Evolutionary conservation across 2,797 vertebrate genomes (phyloP), one percentile per base, ranked within the genome.

Genomic region (Crenichthys baileyi): DNA sequence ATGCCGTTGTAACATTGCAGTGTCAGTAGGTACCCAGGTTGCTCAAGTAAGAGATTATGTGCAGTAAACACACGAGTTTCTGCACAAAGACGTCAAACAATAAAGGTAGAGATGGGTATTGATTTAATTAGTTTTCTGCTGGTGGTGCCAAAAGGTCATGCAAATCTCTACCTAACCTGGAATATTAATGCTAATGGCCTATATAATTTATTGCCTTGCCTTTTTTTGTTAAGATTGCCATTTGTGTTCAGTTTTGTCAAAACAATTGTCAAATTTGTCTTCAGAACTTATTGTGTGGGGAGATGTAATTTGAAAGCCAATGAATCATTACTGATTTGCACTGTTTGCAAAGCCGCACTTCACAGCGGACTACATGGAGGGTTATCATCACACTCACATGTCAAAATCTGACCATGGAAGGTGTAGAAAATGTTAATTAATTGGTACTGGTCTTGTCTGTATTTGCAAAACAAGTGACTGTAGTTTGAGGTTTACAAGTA

Each of bases 291-390:
- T 46, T n/a, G 20, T 68, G 11, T 46, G 39, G 9, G 15, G 26
- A 15, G 24, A 15, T 44, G n/a, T 74, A 72, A 63, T 74, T 41
- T 0, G 26, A 29, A 48, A 0, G 15, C 16, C 55, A 31, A 41
- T 83, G 22, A 77, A 77, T 18, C 4, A 26, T 26, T 15, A 31
- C 26, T 50, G 22, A 50, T 74, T 58, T 58, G 11, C 56, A 75
- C 6, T 24, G 53, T 36, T 73, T 79, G 46, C 44, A 71, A 61
- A 70, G 20, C 55, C 31, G 29, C 11, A 15, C 1, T 55, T 74
- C 77, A 73, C 73, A 86, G 70, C 22, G 26, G 53, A 18, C 31
- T 36, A 76, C 3, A 41, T 60, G 73, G 24, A 76, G 26, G 5
- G 18, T 1, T 1, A 63, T 71, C 53, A 0, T 72, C 50, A 3